These are phyloP conservation scores for Lasioglossum lativentre DNA, from an alignment of 2,888 invertebrate species.

Conservation along the genomic window DNA sequence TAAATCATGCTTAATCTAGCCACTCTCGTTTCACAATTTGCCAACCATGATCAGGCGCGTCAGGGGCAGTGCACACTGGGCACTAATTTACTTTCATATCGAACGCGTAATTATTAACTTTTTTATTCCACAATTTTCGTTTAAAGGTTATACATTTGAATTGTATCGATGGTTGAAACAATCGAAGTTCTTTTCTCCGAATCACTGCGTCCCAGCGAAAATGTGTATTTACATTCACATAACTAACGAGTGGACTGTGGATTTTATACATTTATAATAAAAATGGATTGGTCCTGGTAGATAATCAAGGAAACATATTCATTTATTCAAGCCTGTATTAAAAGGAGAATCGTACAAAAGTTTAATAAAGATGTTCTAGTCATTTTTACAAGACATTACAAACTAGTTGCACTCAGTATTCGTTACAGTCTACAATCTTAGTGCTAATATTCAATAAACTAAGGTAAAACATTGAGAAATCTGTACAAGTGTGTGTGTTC, in stretches of 20 bases:
- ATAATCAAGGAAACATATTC: too few relatives aligned
- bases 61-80: not conserved
- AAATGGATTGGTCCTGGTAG: too few relatives aligned
- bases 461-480: not conserved
- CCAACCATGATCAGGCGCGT: not conserved
- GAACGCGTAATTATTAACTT: not conserved
- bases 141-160: slow-evolving; percentile 43
- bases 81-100: slow-evolving; percentile 33
- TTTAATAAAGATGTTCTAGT: not conserved
- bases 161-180: slow-evolving; percentile 26
- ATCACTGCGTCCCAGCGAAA: not conserved
- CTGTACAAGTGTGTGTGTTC: not conserved
- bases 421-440: not conserved
- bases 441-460: not conserved
- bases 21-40: not conserved
- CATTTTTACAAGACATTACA: not conserved
- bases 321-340: not conserved
- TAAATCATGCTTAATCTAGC: slow-evolving; percentile 6
- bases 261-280: too few relatives aligned
- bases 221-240: not conserved
- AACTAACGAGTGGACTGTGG: not conserved
- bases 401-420: not conserved
- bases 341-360: not conserved
- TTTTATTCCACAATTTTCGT: not conserved
- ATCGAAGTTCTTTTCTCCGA: not conserved